Evolutionary conservation across 2,888 invertebrate genomes (phyloP).

Genomic region (Chymomyza caudatula): DNA sequence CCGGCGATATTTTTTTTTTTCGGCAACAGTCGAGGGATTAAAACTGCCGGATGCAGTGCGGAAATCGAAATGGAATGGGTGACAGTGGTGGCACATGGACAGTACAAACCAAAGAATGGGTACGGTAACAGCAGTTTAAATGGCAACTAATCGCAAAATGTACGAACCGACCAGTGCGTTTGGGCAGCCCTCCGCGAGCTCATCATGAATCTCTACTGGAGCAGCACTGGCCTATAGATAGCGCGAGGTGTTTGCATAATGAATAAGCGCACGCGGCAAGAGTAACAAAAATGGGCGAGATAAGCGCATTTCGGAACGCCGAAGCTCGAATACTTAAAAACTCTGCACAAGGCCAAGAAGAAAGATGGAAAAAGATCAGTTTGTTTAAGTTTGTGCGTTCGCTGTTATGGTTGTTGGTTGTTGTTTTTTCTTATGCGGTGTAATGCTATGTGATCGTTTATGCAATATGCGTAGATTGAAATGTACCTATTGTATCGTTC

Average conservation of each 20-base stretch:
- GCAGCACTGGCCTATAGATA: slow-evolving; percentile 9
- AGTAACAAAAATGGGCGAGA: background rate
- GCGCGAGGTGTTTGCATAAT: slow-evolving; percentile 69
- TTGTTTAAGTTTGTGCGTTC: too few relatives aligned
- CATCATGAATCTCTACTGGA: background rate
- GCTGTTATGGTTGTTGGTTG: too few relatives aligned
- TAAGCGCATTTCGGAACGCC: background rate
- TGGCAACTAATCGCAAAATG: slow-evolving; percentile 68
- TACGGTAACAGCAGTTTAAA: slow-evolving; percentile 59
- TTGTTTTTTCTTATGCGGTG: too few relatives aligned
- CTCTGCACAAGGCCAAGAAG: background rate
- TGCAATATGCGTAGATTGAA: too few relatives aligned
- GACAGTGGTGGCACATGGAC: background rate
- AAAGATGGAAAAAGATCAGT: too few relatives aligned
- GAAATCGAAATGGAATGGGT: slow-evolving; percentile 64
- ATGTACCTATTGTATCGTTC: too few relatives aligned
- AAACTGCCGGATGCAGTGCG: slow-evolving; percentile 64
- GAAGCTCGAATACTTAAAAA: background rate
- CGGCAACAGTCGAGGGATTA: slow-evolving; percentile 46
- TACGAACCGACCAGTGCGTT: background rate
- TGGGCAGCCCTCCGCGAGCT: background rate
- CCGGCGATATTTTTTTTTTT: slow-evolving; percentile 1
- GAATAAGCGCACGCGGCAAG: slow-evolving; percentile 44
- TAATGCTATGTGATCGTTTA: too few relatives aligned
- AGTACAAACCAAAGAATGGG: background rate